Evolutionary conservation across 2,113 vertebrate species (phyloP).

Genomic region (Callipepla californica): DNA sequence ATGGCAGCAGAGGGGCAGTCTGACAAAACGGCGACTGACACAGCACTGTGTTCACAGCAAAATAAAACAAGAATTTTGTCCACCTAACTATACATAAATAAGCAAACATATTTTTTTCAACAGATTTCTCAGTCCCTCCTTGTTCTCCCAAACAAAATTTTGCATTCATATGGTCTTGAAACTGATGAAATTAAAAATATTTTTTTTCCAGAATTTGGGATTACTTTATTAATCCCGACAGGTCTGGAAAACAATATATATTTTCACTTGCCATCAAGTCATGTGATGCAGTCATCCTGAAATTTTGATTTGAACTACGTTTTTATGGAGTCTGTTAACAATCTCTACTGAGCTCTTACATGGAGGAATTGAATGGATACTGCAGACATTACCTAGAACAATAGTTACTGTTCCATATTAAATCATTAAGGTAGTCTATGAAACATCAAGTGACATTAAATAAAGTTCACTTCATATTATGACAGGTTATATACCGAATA

Average conservation of each 20-base stretch:
- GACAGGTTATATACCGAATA: neutral
- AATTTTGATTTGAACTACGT: neutral
- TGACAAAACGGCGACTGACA: no score
- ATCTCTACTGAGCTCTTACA: neutral
- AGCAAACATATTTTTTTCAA: neutral
- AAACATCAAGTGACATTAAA: neutral
- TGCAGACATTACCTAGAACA: neutral
- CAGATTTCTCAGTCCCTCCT: neutral
- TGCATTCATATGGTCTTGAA: neutral
- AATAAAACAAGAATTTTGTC: neutral
- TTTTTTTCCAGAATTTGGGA: neutral
- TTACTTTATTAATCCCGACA: neutral
- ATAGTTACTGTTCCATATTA: neutral
- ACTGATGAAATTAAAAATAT: neutral
- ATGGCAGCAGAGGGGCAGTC: no score
- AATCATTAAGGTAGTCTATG: neutral
- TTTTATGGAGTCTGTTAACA: neutral
- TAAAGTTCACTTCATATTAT: neutral
- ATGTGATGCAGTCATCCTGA: neutral
- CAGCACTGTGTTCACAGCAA: neutral
- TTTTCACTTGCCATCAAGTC: neutral
- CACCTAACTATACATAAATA: neutral
- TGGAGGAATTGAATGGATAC: neutral
- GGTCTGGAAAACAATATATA: neutral
- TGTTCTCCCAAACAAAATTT: neutral